Conservation (phyloP, 2,888 invertebrate species). For the Cheilosia soror region DNA sequence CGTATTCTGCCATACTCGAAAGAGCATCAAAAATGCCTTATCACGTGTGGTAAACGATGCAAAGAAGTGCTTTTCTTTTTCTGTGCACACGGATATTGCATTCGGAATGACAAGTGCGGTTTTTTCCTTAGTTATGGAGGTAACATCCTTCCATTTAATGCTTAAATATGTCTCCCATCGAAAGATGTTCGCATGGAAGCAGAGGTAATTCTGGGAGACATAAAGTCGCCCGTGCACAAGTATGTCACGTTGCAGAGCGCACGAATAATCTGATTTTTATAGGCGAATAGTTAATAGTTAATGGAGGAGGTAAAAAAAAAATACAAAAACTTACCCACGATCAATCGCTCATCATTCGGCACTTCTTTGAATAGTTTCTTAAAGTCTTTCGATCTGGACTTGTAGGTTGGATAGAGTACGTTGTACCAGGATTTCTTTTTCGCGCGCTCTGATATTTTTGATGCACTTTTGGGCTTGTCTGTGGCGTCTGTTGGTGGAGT, state of each 20-base stretch:
- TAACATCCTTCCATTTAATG: constrained; percentile 95
- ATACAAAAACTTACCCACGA: constrained; percentile 89
- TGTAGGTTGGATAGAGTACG: constrained; percentile 95
- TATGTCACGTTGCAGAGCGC: constrained; percentile 98
- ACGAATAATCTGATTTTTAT: constrained; percentile 93
- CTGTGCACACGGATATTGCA: constrained; percentile 94
- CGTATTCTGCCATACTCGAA: constrained; percentile 98
- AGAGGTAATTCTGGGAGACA: constrained; percentile 96
- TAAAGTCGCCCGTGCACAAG: constrained; percentile 97
- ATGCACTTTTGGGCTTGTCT: constrained; percentile 79
- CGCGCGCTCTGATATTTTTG: constrained; percentile 85
- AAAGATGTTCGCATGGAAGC: constrained; percentile 99
- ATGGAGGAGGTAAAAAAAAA: neutral
- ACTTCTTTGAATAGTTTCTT: constrained; percentile 95
- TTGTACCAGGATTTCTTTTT: constrained; percentile 95
- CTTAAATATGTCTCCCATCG: constrained; percentile 96
- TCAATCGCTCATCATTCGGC: constrained; percentile 94
- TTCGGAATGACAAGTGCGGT: constrained; percentile 97
- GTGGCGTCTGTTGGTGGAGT: constrained; percentile 40
- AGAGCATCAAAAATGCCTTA: constrained; percentile 97
- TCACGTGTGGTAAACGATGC: constrained; percentile 97
- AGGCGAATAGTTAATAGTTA: no score
- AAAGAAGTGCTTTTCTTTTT: constrained; percentile 94
- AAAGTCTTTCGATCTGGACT: constrained; percentile 96
- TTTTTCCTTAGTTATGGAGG: constrained; percentile 97